Evolutionary conservation across 2,113 vertebrate species (phyloP).

Genomic region (Dromiciops gliroides): DNA sequence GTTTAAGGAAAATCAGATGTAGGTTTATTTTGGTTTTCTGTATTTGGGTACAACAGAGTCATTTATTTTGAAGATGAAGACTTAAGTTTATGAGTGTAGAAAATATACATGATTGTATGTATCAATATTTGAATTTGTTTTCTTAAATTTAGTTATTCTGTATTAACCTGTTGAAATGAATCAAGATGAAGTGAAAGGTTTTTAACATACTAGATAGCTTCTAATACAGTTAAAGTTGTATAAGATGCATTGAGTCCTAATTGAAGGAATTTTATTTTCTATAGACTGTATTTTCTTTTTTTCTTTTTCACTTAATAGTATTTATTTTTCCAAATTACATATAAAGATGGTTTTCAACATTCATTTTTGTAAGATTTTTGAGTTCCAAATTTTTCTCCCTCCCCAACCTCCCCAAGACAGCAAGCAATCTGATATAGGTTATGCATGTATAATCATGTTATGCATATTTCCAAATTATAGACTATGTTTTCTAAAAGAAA

Average conservation of each 20-base stretch:
- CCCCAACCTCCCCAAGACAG: too few relatives aligned
- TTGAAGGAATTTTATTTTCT: neutral
- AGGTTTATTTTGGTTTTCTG: conserved; percentile 26
- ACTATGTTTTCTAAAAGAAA: neutral
- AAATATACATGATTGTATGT: conserved; percentile 30
- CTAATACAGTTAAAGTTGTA: neutral
- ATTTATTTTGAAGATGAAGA: conserved; percentile 36
- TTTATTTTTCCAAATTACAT: too few relatives aligned
- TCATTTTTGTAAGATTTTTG: too few relatives aligned
- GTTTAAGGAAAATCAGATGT: neutral
- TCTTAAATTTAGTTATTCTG: conserved; percentile 27
- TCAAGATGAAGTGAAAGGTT: conserved; percentile 19
- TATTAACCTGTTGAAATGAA: conserved; percentile 26
- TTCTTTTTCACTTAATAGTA: too few relatives aligned
- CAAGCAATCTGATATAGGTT: too few relatives aligned
- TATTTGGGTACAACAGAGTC: conserved; percentile 19
- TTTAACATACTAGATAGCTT: neutral
- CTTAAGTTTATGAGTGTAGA: neutral
- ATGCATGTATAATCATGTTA: too few relatives aligned
- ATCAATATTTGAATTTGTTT: conserved; percentile 24
- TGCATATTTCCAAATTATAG: too few relatives aligned
- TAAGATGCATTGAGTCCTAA: neutral
- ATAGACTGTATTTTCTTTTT: neutral
- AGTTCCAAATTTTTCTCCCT: too few relatives aligned
- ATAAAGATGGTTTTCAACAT: too few relatives aligned